Base-by-base conservation (phyloP, 2,888 invertebrate species). In the Neoaliturus tenellus region DNA sequence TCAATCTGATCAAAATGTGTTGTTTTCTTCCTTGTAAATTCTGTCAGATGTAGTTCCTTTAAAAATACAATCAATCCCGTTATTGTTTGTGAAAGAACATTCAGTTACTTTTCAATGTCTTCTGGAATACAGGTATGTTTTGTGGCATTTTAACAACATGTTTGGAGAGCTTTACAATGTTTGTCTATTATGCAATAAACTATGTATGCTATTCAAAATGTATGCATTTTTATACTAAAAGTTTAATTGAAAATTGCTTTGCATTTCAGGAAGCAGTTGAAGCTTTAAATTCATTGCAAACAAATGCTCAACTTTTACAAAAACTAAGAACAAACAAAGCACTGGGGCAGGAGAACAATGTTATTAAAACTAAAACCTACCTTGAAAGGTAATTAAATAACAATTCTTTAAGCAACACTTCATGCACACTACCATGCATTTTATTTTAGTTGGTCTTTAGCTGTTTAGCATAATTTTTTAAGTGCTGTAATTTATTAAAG, bases 251-350 rank as follows among this genome's bases (percentile, higher is more conserved):
- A 4, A 44, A 2, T 44, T 58, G 25, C 23, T 4, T 51, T 23
- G 4, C 3, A 23, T 51, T 90, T 82, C 88, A 97, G 96, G 93
- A 94, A 86, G 95, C 96, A 39, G 92, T 97, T 0, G 90, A 91
- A 82, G 92, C 93, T 73, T 90, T 97, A 31, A 96, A 96, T 88
- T 90, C 90, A 0, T 91, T 97, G 10, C 96, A 97, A 90, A 94
- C 95, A 48, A 97, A 96, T 90, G 93, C 93, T 33, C 91, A 92
- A 0, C 91, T 92, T 85, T 91, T 95, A 87, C 92, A 92, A 85
- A 92, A 92, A 86, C 88, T 90, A 0, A 87, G 89, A 25, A 86
- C 86, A 20, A 84, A 85, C 82, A 85, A 87, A 84, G 73, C 85
- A 10, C 73, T 48, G 14, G 85, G 81, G 69, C 80, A 84, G 62